A percentile compares a stretch with the other conserved stretches of the same genome.
Evolutionary conservation across 2,113 vertebrate genomes (phyloP).

Genomic region (Podilymbus podiceps): DNA sequence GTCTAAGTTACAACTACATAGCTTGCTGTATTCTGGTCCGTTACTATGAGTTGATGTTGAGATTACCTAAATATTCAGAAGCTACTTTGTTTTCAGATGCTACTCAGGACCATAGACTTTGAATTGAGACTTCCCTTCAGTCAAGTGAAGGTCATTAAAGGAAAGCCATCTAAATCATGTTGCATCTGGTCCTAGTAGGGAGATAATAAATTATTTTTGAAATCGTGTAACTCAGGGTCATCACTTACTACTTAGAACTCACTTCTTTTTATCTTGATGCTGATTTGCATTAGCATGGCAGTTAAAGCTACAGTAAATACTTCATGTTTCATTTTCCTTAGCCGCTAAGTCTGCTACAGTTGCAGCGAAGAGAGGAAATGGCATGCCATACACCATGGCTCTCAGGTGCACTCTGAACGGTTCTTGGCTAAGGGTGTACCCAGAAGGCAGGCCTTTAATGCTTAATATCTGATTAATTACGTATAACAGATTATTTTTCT

Average conservation of each 20-base stretch:
- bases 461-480: background rate
- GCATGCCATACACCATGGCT: conserved; percentile 77
- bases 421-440: conserved; percentile 79
- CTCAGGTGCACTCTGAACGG: conserved; percentile 79
- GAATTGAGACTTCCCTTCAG: background rate
- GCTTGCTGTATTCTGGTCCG: background rate
- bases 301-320: background rate
- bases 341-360: background rate
- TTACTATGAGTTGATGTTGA: background rate
- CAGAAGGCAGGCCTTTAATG: conserved; percentile 57
- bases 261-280: background rate
- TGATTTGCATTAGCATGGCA: background rate
- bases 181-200: background rate
- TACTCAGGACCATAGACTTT: background rate
- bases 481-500: background rate
- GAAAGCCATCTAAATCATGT: background rate
- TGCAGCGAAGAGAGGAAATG: conserved; percentile 67
- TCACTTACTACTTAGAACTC: background rate
- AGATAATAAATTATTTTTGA: background rate
- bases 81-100: background rate
- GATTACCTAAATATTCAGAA: background rate
- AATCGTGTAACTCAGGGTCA: background rate
- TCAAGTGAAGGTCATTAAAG: background rate
- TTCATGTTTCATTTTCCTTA: background rate
- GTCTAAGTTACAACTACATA: background rate